Evolutionary conservation across 2,797 vertebrate genomes (phyloP).

Genomic region (Bovichtus diacanthus): DNA sequence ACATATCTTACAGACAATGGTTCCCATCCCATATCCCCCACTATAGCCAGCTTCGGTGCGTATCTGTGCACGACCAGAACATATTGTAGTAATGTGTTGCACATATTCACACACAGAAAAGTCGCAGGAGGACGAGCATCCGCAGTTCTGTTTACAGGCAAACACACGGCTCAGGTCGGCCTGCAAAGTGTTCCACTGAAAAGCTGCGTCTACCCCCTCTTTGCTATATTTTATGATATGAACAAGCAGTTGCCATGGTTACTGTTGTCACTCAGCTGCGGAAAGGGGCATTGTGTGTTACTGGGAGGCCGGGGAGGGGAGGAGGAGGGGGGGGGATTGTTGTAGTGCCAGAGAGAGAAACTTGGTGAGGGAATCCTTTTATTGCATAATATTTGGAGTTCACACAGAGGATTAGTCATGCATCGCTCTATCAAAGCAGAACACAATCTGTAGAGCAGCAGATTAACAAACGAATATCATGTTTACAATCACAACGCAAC

Average conservation of each 20-base stretch:
- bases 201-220: not conserved
- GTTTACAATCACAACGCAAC: conserved; percentile 40
- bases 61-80: not conserved
- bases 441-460: conserved; percentile 2
- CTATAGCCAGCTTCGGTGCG: not conserved
- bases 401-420: conserved; percentile 55
- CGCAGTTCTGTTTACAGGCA: conserved; percentile 12
- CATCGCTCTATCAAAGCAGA: conserved; percentile 22
- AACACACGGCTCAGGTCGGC: not conserved
- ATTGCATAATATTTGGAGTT: conserved; percentile 58
- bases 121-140: not conserved
- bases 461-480: conserved; percentile 37
- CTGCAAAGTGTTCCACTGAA: not conserved
- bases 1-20: too few relatives aligned
- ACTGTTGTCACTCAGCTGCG: conserved; percentile 58
- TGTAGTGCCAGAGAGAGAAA: conserved; percentile 9
- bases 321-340: not conserved
- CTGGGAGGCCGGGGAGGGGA: not conserved
- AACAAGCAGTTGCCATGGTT: conserved; percentile 70
- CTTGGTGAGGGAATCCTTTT: conserved; percentile 21
- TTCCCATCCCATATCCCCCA: not conserved
- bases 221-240: conserved; percentile 50
- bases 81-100: not conserved
- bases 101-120: not conserved
- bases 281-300: conserved; percentile 22